Percentiles rank a stretch among this genome's conserved stretches.
phyloP scores from a whole-genome alignment of 2,888 invertebrate species.

The Cistogaster globosa region DNA sequence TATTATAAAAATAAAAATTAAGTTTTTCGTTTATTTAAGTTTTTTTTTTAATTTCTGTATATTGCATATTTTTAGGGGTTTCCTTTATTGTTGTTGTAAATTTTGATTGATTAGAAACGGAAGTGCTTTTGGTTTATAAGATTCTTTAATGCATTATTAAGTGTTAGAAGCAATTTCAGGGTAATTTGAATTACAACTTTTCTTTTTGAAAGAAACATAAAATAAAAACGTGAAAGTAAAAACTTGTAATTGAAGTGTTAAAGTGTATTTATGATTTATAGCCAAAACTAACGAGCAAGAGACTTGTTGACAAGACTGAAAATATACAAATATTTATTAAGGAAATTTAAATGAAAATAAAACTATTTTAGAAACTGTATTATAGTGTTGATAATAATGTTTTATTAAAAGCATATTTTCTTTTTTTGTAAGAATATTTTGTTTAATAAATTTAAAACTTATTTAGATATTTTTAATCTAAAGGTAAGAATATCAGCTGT shows the following conservation, averaged over 20 bases:
- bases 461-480: too few species aligned
- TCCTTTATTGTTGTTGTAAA: constrained; percentile 12
- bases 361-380: too few species aligned
- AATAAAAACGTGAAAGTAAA: background rate
- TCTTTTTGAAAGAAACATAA: background rate
- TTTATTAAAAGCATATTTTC: too few species aligned
- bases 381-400: too few species aligned
- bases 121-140: constrained; percentile 68
- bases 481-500: too few species aligned
- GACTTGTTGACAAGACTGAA: background rate
- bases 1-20: constrained; percentile 76
- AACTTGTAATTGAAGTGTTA: constrained; percentile 12
- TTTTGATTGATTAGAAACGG: constrained; percentile 71
- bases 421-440: too few species aligned
- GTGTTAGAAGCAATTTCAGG: constrained; percentile 66
- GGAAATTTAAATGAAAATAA: too few species aligned
- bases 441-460: too few species aligned
- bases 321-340: background rate
- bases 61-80: constrained; percentile 20
- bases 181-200: constrained; percentile 53
- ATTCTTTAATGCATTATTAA: constrained; percentile 67
- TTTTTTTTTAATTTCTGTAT: background rate
- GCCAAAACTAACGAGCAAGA: background rate
- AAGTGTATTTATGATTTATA: constrained; percentile 62
- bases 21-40: constrained; percentile 62